Base-by-base conservation (phyloP, 2,888 invertebrate species). In the Brenthis daphne region DNA sequence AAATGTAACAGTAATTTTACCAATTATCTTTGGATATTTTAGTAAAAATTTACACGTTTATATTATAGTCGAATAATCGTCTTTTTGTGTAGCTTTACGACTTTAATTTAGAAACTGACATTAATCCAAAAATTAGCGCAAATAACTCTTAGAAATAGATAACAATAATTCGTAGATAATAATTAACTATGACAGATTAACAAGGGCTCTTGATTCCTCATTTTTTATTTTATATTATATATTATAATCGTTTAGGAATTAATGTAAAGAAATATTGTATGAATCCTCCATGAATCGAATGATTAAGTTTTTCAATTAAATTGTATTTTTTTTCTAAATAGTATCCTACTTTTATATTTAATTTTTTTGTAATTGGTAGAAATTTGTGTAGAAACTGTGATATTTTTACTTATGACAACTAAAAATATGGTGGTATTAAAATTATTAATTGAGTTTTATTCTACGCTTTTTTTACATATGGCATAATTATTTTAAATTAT, bases 341-440 rank as follows among this genome's bases (percentile, higher is more conserved):
- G 6, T 29, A 29, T 4, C 4, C 0, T 29, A 29, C 29, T 4
- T 29, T 29, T 29, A 29, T 29, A 29, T 43, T 6, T 3, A 50
- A 50, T n/a, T 5, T 20, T 63, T 37, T 37, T 13, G 20, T 20
- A 20, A 53, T 63, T 53, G 63, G 37, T 63, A 63, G 14, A 14
- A 33, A 16, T 33, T 50, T 50, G 3, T 53, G 63, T 63, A 63
- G 63, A 14, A 53, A 20, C 63, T 63, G 63, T 63, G 63, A 63
- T 63, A 63, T 37, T 63, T 63, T 63, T 63, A 24, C 53, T 16
- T 63, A 6, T 53, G 63, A 63, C 63, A 53, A 43, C 51, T 48
- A 61, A 58, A 47, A 14, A 29, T 60, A 29, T 50, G 37, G 37
- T 43, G 11, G 37, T 43, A 43, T 43, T 43, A 16, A 33, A 24